Percentiles rank a stretch among this genome's conserved stretches.
Evolutionary conservation across 2,797 vertebrate species (phyloP).

Genomic region (Oreochromis grahami): DNA sequence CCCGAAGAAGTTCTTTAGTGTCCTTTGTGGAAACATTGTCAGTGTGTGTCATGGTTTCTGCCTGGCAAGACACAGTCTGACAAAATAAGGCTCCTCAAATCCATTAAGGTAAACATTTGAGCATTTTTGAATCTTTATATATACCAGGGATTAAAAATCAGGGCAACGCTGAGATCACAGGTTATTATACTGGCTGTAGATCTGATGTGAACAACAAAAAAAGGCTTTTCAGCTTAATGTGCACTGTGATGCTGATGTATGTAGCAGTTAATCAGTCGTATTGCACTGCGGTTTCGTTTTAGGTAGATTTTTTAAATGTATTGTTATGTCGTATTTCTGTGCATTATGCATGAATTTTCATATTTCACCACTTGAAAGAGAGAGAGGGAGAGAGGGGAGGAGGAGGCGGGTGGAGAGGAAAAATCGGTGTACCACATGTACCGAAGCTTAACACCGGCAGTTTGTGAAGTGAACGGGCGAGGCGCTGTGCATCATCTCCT

Average conservation of each 20-base stretch:
- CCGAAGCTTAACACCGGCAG: slow-evolving; percentile 35
- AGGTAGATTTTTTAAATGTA: not conserved
- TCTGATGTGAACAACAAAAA: not conserved
- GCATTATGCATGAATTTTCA: too few relatives aligned
- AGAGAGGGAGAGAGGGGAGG: not conserved
- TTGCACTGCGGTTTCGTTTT: not conserved
- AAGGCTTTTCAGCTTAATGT: not conserved
- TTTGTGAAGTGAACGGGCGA: slow-evolving; percentile 70
- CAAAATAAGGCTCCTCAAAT: not conserved
- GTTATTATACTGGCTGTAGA: not conserved
- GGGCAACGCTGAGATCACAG: not conserved
- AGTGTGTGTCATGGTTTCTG: not conserved
- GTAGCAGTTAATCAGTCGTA: not conserved
- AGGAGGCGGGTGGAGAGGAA: not conserved
- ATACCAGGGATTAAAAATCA: not conserved
- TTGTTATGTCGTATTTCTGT: not conserved
- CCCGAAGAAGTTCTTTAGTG: not conserved
- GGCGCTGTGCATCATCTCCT: slow-evolving; percentile 75
- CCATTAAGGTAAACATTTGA: not conserved
- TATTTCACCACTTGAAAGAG: not conserved
- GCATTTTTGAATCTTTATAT: not conserved
- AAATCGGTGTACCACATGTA: slow-evolving; percentile 2
- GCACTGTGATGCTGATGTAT: not conserved
- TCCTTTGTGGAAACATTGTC: not conserved
- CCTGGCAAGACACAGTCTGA: not conserved